Base-by-base conservation (phyloP, 2,888 invertebrate genomes). In the Tiliacea aurago region DNA sequence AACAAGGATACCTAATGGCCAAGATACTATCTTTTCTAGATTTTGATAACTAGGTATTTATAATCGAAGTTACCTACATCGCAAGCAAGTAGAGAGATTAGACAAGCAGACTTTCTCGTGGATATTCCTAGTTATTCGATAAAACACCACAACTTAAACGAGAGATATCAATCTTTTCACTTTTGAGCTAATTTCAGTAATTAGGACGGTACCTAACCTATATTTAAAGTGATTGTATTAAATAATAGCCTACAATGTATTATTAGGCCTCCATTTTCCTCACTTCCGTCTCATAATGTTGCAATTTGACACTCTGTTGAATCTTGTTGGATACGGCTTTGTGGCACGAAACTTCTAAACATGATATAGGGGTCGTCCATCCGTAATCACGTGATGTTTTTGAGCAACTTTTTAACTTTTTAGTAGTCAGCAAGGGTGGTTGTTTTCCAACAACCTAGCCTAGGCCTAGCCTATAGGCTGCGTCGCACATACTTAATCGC, bases 231-330 rank as follows among this genome's bases (percentile, higher is more conserved):
- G 1, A 58, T 47, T 41, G 18, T 47, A 5, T 58, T 63, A 67
- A 79, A 67, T 64, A 64, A 61, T 28, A 33, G 28, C 7, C 37
- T 41, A 20, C 11, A 56, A 61, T 20, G 9, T 59, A 68, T 55
- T 58, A 67, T 67, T 78, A 80, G 23, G 20, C 55, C 23, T 20
- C 64, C 28, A 69, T 78, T 78, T 67, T 59, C 53, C 37, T 68
- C 3, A 63, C 58, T 74, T 80, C 80, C 80, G 75, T 43, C 61
- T 65, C 72, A 67, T 58, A 72, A 66, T 56, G 56, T 78, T 65
- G 23, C 23, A 67, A 55, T 78, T 75, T 80, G 81, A 69, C 78
- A 80, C 65, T 74, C 80, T 78, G 80, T 80, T 78, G 75, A 80
- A 41, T 78, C 43, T 59, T 61, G 58, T 61, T 80, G 49, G 43